Percentiles rank a stretch among this genome's conserved stretches.
Evolutionary conservation across 1,140 invertebrate genomes (phyloP).

Genomic region (Cyphomyrmex costatus): DNA sequence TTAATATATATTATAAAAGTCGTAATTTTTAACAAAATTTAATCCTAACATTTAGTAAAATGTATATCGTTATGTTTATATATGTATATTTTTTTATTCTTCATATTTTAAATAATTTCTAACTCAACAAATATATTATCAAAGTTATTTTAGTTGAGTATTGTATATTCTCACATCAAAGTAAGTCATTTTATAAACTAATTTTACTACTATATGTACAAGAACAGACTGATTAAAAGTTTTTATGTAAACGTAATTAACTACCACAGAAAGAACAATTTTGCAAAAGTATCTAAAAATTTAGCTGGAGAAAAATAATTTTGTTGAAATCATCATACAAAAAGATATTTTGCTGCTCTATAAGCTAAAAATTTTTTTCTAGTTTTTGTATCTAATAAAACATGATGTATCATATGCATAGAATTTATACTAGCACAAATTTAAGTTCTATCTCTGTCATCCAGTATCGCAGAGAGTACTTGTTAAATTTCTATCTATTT

Average conservation of each 20-base stretch:
- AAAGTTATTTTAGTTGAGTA: neutral
- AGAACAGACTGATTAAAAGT: neutral
- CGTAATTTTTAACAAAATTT: neutral
- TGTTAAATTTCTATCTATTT: neutral
- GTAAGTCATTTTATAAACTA: neutral
- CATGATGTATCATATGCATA: too few species aligned
- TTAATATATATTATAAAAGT: neutral
- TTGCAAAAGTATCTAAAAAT: too few species aligned
- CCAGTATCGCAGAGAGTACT: too few species aligned
- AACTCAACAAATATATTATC: neutral
- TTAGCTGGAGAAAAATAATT: too few species aligned
- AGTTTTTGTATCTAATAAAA: too few species aligned
- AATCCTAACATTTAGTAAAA: neutral
- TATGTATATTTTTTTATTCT: neutral
- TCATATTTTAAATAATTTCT: neutral
- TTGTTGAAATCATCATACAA: too few species aligned
- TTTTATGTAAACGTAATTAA: conserved; percentile 10
- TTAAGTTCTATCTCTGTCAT: too few species aligned
- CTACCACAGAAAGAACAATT: too few species aligned
- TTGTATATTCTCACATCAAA: neutral
- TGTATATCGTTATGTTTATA: neutral
- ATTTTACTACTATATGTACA: neutral
- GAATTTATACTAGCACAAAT: too few species aligned
- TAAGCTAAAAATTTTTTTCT: too few species aligned
- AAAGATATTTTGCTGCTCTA: too few species aligned